Conservation (phyloP, 2,888 invertebrate genomes). For the Oxytorus armatus region DNA sequence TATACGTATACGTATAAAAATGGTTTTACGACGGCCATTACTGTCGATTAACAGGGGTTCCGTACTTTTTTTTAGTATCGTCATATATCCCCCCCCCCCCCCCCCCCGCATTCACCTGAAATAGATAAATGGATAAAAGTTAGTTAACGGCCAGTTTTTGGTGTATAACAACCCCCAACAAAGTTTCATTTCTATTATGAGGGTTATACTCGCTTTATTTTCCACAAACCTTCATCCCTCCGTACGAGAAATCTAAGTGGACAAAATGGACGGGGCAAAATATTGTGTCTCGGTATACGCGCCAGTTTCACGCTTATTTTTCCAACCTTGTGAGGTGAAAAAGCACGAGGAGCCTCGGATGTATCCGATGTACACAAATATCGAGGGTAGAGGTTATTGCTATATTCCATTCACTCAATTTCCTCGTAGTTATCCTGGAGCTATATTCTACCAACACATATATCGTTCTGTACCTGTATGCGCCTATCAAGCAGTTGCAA, state of each 20-base stretch:
- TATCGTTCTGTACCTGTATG: neutral
- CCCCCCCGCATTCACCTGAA: neutral
- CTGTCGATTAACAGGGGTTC: neutral
- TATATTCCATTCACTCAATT: constrained; percentile 13
- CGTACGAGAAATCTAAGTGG: too few species aligned
- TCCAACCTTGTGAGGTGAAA: constrained; percentile 7
- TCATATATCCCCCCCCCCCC: neutral
- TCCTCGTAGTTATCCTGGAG: constrained; percentile 18
- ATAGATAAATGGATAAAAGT: too few species aligned
- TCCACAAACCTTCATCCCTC: too few species aligned
- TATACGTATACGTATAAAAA: too few species aligned
- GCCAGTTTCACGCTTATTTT: neutral
- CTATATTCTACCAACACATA: constrained; percentile 1
- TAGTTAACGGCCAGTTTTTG: too few species aligned
- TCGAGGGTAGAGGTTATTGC: constrained; percentile 24
- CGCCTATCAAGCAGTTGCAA: constrained; percentile 21
- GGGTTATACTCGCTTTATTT: too few species aligned
- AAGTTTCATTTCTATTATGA: too few species aligned
- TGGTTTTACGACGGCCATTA: neutral
- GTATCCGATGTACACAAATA: constrained; percentile 6
- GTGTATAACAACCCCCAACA: too few species aligned
- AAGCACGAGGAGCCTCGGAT: neutral
- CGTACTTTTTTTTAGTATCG: neutral
- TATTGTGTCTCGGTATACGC: too few species aligned
- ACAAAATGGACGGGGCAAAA: too few species aligned